Evolutionary conservation across 2,888 invertebrate genomes (phyloP).

Genomic region (Drosophila macrospina): DNA sequence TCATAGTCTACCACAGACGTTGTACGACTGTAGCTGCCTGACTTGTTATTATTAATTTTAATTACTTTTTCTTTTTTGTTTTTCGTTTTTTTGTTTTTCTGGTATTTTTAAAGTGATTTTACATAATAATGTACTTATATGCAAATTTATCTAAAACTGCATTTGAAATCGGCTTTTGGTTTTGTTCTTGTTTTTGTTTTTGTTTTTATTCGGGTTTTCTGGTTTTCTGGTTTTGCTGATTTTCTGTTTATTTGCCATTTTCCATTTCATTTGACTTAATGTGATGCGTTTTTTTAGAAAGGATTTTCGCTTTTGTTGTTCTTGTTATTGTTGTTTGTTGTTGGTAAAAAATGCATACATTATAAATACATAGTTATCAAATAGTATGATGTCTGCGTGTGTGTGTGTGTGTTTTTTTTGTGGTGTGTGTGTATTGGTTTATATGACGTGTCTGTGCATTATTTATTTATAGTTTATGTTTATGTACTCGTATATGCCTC

Average conservation of each 20-base stretch:
- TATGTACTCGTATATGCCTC: slow-evolving; percentile 60
- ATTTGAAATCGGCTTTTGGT: slow-evolving; percentile 56
- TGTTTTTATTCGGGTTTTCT: too few species aligned
- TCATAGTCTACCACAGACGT: too few species aligned
- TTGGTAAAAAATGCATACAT: slow-evolving; percentile 80
- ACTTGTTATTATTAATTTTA: slow-evolving; percentile 37
- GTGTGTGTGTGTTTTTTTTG: slow-evolving; percentile 25
- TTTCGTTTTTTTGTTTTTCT: too few species aligned
- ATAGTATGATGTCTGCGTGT: slow-evolving; percentile 60
- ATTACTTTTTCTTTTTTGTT: slow-evolving; percentile 41
- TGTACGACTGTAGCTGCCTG: too few species aligned
- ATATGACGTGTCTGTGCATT: slow-evolving; percentile 46
- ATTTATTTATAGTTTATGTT: slow-evolving; percentile 45
- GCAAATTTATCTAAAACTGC: slow-evolving; percentile 74
- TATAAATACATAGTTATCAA: slow-evolving; percentile 82
- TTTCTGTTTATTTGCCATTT: slow-evolving; percentile 27
- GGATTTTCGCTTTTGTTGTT: slow-evolving; percentile 31
- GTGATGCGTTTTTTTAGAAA: slow-evolving; percentile 36
- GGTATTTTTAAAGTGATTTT: slow-evolving; percentile 73
- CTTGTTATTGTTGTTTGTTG: slow-evolving; percentile 53
- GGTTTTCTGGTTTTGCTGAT: slow-evolving; percentile 38
- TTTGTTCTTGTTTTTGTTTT: slow-evolving; percentile 6
- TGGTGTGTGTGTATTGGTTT: slow-evolving; percentile 36
- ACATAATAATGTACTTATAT: slow-evolving; percentile 78
- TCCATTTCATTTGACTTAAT: slow-evolving; percentile 54